These are phyloP conservation scores for Paelopatides confundens DNA, from an alignment of 53 echinoderm and acorn worm species.

Conservation along the genomic window DNA sequence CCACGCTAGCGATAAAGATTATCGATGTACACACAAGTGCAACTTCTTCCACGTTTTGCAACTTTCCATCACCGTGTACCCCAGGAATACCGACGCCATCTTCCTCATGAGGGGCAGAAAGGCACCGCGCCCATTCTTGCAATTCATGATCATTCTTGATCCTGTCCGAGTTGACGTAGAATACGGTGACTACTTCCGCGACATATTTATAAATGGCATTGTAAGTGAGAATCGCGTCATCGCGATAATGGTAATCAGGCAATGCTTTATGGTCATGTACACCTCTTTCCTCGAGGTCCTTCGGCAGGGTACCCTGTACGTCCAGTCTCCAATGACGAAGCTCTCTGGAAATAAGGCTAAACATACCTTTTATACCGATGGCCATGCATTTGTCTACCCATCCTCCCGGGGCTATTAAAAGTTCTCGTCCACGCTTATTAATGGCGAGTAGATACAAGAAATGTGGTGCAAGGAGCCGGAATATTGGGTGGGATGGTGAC, in stretches of 20 bases:
- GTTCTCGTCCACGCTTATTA: constrained; percentile 43
- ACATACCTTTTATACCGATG: constrained; percentile 76
- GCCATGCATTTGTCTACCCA: constrained; percentile 83
- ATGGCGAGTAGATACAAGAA: constrained; percentile 90
- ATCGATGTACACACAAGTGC: constrained; percentile 64
- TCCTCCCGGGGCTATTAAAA: constrained; percentile 64
- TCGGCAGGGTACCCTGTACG: constrained; percentile 74
- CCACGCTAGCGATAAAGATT: constrained; percentile 80
- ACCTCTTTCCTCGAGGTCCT: constrained; percentile 77
- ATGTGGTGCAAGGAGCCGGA: constrained; percentile 86
- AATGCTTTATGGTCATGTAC: constrained; percentile 75
- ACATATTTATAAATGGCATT: constrained; percentile 67
- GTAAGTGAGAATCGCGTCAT: constrained; percentile 76
- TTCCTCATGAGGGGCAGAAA: constrained; percentile 37
- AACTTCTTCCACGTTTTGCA: constrained; percentile 64
- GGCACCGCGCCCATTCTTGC: constrained; percentile 72
- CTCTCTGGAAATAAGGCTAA: constrained; percentile 60
- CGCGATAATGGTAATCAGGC: constrained; percentile 86
- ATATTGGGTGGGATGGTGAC: constrained; percentile 88
- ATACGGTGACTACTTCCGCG: constrained; percentile 2
- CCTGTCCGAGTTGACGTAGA: constrained; percentile 40
- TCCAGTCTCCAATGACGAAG: constrained; percentile 76
- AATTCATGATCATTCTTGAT: constrained; percentile 71
- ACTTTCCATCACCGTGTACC: constrained; percentile 72
- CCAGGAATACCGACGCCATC: constrained; percentile 68